Conservation (phyloP, 2,797 vertebrate genomes). For the Thaleichthys pacificus region DNA sequence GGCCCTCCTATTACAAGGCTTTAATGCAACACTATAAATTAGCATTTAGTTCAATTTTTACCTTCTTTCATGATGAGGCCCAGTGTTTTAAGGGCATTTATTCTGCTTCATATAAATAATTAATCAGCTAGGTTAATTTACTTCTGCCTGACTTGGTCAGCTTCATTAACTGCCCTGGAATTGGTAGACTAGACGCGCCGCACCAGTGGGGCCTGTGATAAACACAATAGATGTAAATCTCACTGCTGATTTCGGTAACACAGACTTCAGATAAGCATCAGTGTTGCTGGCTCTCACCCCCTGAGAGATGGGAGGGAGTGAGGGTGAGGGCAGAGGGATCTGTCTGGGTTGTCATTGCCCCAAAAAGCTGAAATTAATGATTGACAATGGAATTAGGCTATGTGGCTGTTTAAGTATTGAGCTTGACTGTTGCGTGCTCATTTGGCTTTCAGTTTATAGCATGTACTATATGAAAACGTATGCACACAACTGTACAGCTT, state of each 20-base stretch:
- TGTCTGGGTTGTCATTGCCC: constrained; percentile 49
- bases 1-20: constrained; percentile 64
- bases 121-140: constrained; percentile 96
- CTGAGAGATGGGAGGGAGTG: constrained; percentile 1
- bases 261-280: constrained; percentile 44
- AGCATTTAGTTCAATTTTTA: constrained; percentile 86
- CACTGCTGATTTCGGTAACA: constrained; percentile 56
- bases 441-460: constrained; percentile 12
- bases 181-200: constrained; percentile 76
- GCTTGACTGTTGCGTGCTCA: constrained; percentile 17
- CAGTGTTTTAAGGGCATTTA: constrained; percentile 93
- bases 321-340: not conserved
- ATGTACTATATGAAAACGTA: not conserved
- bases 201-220: constrained; percentile 52
- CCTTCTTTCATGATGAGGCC: constrained; percentile 82
- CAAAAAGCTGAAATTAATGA: constrained; percentile 30
- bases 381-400: constrained; percentile 23
- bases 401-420: constrained; percentile 5
- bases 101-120: constrained; percentile 98
- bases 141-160: constrained; percentile 94
- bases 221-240: constrained; percentile 67
- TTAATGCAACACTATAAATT: constrained; percentile 80
- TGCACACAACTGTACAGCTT: constrained; percentile 7
- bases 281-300: constrained; percentile 47
- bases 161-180: constrained; percentile 92